Base-by-base conservation (phyloP, 1,140 invertebrate species). In the Adoxophyes honmai region DNA sequence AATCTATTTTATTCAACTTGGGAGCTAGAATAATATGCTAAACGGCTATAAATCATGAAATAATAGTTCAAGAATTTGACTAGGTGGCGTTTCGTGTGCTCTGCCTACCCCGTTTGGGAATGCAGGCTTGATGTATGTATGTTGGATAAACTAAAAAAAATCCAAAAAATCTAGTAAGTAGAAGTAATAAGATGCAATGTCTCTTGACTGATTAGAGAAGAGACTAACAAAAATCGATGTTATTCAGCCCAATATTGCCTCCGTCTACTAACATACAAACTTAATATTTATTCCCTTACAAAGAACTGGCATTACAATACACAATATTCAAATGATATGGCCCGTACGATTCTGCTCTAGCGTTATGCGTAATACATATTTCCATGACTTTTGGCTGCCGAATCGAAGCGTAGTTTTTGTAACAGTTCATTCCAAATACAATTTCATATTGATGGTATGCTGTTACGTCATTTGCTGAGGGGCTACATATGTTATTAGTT, bases 291-390 rank as follows among this genome's bases (percentile, higher is more conserved):
- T 48, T 28, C 10, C 11, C 16, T 10, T 48, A 28, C 21, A 48
- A 0, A 48, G 9, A 13, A 21, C 18, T 48, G 10, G n/a, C 42
- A 28, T 48, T 48, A 48, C n/a, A 48, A 28, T n/a, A 5, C 4
- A 18, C n/a, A 18, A 48, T 48, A 28, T 48, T 48, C 42, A 48
- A 48, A 48, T 44, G 39, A 44, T 48, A 28, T 21, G 42, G 21
- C 18, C 15, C 18, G 8, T 28, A 11, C 11, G 10, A 42, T 48
- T 48, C 42, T 48, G 10, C 5, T 48, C 18, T 28, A 28, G 11
- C 42, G 18, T 48, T 28, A 21, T 48, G 18, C 9, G 15, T 42
- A 38, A 13, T 42, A 28, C 21, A 28, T 28, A 42, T 9, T 42
- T 42, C 39, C 10, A 18, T 18, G 9, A 9, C 15, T 21, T 15